phyloP scores from a whole-genome alignment of 2,797 vertebrate genomes.

The Carduelis carduelis region DNA sequence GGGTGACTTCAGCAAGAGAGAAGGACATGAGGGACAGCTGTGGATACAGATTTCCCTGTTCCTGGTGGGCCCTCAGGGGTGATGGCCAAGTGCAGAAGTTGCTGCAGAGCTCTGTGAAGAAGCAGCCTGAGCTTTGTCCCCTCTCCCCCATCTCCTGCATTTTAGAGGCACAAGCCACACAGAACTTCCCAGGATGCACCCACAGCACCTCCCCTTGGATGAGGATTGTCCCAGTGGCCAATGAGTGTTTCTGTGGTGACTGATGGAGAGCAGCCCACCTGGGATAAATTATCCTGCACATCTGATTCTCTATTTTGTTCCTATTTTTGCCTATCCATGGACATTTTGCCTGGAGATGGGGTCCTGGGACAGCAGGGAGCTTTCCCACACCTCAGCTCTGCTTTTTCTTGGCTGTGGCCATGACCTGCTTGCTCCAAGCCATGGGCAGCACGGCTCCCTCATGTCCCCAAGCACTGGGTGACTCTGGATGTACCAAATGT shows the following conservation, averaged over 20 bases:
- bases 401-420: not conserved
- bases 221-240: not conserved
- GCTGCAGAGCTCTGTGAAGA: not conserved
- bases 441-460: fast-evolving
- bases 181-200: not conserved
- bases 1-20: not conserved
- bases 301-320: not conserved
- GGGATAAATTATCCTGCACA: not conserved
- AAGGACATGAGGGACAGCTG: not conserved
- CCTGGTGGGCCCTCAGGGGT: fast-evolving
- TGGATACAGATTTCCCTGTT: not conserved
- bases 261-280: not conserved
- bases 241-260: not conserved
- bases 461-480: not conserved
- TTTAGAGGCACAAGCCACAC: not conserved
- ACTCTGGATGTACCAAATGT: not conserved
- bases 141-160: not conserved
- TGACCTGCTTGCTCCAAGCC: not conserved
- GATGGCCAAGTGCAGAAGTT: not conserved
- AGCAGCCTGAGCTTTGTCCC: not conserved
- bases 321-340: not conserved
- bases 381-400: not conserved
- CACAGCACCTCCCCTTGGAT: not conserved
- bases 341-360: not conserved
- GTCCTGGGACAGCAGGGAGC: not conserved